These are phyloP conservation scores for Hephaestus fuliginosus DNA, from an alignment of 2,797 vertebrate species.

Conservation along the genomic window DNA sequence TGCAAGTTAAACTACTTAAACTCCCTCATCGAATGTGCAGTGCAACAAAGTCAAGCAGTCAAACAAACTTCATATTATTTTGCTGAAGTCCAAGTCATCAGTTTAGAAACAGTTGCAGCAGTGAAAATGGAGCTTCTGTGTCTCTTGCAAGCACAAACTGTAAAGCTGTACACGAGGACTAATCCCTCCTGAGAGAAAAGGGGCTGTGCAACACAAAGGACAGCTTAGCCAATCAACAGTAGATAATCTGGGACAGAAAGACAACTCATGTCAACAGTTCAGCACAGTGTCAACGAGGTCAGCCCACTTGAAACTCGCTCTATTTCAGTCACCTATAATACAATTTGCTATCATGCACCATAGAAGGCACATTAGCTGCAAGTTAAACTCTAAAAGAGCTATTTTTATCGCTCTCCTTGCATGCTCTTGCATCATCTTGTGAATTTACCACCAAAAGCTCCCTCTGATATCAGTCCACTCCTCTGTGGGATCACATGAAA, in stretches of 20 bases:
- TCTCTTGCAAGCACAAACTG: conserved; percentile 34
- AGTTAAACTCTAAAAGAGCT: neutral
- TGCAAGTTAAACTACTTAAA: neutral
- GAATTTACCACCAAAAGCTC: conserved; percentile 32
- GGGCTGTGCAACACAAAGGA: conserved; percentile 57
- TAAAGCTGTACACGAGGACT: conserved; percentile 41
- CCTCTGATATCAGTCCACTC: conserved; percentile 34
- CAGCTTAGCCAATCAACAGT: conserved; percentile 65
- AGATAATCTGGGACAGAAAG: conserved; percentile 67
- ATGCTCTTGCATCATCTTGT: conserved; percentile 57
- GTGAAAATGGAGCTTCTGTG: conserved; percentile 40
- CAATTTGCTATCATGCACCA: neutral
- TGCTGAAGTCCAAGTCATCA: conserved; percentile 14
- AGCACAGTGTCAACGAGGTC: conserved; percentile 58
- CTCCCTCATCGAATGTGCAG: conserved; percentile 3
- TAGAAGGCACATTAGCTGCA: neutral
- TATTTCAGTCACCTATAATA: neutral
- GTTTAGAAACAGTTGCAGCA: conserved; percentile 35
- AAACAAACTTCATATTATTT: conserved; percentile 25
- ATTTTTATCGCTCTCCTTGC: conserved; percentile 34
- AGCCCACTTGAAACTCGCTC: conserved; percentile 47
- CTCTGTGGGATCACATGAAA: conserved; percentile 32
- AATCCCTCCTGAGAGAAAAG: conserved; percentile 60
- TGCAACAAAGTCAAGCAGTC: neutral
- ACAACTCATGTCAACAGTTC: conserved; percentile 64